A percentile compares a stretch with the other conserved stretches of the same genome.
phyloP scores from a whole-genome alignment of 2,888 invertebrate species.

The Amiota mariae region DNA sequence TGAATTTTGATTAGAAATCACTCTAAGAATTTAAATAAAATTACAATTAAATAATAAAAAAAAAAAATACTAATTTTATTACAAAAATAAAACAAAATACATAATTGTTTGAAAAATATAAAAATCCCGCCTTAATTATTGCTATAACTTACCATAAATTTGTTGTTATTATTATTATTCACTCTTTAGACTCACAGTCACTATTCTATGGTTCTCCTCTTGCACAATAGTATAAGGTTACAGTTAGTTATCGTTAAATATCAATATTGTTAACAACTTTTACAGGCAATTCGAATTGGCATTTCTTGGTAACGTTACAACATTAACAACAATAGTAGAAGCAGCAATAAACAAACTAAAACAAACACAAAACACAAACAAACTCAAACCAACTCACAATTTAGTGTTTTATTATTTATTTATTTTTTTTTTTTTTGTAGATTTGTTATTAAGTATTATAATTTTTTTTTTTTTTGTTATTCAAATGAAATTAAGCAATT shows the following conservation, averaged over 20 bases:
- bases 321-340: no score
- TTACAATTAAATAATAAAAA: no score
- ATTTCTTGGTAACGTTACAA: constrained; percentile 3
- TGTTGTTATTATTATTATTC: not conserved
- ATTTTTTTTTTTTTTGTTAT: constrained; percentile 8
- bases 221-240: not conserved
- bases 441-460: not conserved
- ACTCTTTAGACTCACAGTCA: not conserved
- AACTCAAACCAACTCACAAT: constrained; percentile 23
- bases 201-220: not conserved
- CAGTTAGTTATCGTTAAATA: constrained; percentile 3
- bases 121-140: not conserved
- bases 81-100: constrained; percentile 7
- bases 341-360: not conserved
- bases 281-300: constrained; percentile 20
- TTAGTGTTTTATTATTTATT: constrained; percentile 7
- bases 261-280: constrained; percentile 13
- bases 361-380: constrained; percentile 27
- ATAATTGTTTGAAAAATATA: not conserved
- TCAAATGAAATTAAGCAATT: not conserved
- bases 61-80: constrained; percentile 31
- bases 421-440: not conserved
- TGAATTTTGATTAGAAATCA: constrained; percentile 14
- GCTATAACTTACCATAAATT: not conserved
- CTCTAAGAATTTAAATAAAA: constrained; percentile 33